Evolutionary conservation across 1,140 invertebrate genomes (phyloP).

Genomic region (Drosophila guanche): DNA sequence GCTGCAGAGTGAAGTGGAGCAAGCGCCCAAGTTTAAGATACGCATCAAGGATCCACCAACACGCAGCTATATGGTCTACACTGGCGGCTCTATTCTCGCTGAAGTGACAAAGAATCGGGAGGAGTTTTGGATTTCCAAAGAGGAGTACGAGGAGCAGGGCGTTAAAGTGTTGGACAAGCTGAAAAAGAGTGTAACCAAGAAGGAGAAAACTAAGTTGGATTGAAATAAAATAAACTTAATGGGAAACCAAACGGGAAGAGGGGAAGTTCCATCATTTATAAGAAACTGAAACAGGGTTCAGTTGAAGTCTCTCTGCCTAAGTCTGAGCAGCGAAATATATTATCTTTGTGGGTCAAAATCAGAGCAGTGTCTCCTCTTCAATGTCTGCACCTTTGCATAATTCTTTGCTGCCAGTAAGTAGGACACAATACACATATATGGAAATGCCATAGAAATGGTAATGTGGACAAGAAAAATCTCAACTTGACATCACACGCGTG

Average conservation of each 20-base stretch:
- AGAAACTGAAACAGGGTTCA: no score
- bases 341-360: conserved; percentile 9
- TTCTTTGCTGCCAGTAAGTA: conserved; percentile 37
- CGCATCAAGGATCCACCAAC: conserved; percentile 99
- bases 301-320: no score
- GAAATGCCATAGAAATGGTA: conserved; percentile 50
- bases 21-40: conserved; percentile 99
- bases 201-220: no score
- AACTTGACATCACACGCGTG: conserved; percentile 29
- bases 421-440: conserved; percentile 56
- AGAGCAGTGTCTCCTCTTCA: neutral
- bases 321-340: no score
- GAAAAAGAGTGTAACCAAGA: conserved; percentile 63
- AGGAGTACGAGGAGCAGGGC: conserved; percentile 97
- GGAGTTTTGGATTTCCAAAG: conserved; percentile 96
- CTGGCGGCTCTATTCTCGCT: conserved; percentile 98
- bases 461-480: conserved; percentile 32
- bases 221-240: neutral
- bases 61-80: conserved; percentile 99
- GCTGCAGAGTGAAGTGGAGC: conserved; percentile 96
- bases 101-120: conserved; percentile 99
- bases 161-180: conserved; percentile 83
- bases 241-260: no score
- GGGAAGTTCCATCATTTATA: no score
- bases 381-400: conserved; percentile 2